phyloP scores from a whole-genome alignment of 53 echinoderm and acorn worm genomes.

The Temnopleurus reevesii region DNA sequence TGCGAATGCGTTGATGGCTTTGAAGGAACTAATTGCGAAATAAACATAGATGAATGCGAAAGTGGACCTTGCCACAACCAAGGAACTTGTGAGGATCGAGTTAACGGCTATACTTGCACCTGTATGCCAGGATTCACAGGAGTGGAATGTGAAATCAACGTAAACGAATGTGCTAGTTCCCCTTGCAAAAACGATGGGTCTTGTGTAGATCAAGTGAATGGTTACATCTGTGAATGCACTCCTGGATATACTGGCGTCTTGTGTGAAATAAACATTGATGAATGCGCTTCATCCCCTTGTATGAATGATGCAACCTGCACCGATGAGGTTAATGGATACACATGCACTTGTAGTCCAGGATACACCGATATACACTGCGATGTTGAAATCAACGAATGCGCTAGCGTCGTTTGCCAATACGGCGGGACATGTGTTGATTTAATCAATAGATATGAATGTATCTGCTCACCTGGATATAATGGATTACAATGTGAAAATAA shows the following conservation, averaged over 20 bases:
- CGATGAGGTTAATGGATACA: constrained; percentile 56
- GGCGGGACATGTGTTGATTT: constrained; percentile 66
- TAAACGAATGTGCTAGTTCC: constrained; percentile 61
- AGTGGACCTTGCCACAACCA: constrained; percentile 53
- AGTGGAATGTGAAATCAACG: constrained; percentile 55
- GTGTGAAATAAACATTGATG: constrained; percentile 66
- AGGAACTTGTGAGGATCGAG: constrained; percentile 69
- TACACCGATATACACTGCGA: constrained; percentile 60
- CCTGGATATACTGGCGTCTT: constrained; percentile 56
- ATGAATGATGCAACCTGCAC: constrained; percentile 62
- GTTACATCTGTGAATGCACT: constrained; percentile 57
- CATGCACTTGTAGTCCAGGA: constrained; percentile 62
- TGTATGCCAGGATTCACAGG: constrained; percentile 61
- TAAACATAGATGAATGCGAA: constrained; percentile 56
- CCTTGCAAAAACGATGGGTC: constrained; percentile 61
- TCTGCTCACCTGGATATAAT: constrained; percentile 58
- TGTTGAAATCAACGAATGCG: constrained; percentile 58
- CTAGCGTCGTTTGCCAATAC: constrained; percentile 58
- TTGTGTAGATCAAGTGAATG: constrained; percentile 52
- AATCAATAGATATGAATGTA: constrained; percentile 47
- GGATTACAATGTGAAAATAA: constrained; percentile 65
- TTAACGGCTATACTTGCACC: constrained; percentile 56
- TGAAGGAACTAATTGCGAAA: constrained; percentile 51
- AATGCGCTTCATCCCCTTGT: constrained; percentile 65
- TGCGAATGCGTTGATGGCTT: constrained; percentile 46